Evolutionary conservation across 2,797 vertebrate genomes (phyloP), one percentile per base, ranked within the genome.

Genomic region (Alca torda): DNA sequence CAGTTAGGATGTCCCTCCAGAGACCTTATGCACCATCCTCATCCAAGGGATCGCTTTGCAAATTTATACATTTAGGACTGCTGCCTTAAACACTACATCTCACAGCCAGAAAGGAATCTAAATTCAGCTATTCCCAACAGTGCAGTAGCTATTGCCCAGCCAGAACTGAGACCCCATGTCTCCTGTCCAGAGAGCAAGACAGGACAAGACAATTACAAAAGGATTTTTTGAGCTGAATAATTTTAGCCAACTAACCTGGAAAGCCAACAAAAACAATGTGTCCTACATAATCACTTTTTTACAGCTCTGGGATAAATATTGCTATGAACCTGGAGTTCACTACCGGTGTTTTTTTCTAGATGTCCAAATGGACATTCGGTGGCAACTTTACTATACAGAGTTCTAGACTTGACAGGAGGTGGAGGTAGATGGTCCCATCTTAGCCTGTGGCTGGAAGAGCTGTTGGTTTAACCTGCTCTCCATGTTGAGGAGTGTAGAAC

Each of bases 251-350:
- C 5, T 41, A 53, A 75, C 12, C 10, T 60, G 68, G 89, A 89
- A 60, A 30, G 3, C 5, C 16, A 25, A 33, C 0, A 4, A 43
- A 84, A 61, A 0, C 8, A 31, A 3, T 19, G 5, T 35, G 11
- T 31, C 56, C 4, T 35, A 39, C 4, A 11, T 24, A 39, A 35
- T 7, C 11, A 21, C 57, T 61, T 43, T 43, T 25, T 18, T 72
- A 12, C 6, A 54, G 7, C 5, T 26, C 7, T 61, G 20, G 20
- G 5, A 9, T 59, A 81, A 35, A 20, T 35, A 26, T 26, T 4
- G 0, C 3, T 82, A 3, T n/a, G 37, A 89, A 48, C 14, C 43
- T n/a, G 24, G 35, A 69, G 53, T 5, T 72, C 11, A 39, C 4
- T 28, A 10, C 11, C 51, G 10, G 24, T 13, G n/a, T 7, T n/a